Percentiles rank a stretch among this genome's conserved stretches.
phyloP scores from a whole-genome alignment of 2,888 invertebrate species.

The Bombylius discolor region DNA sequence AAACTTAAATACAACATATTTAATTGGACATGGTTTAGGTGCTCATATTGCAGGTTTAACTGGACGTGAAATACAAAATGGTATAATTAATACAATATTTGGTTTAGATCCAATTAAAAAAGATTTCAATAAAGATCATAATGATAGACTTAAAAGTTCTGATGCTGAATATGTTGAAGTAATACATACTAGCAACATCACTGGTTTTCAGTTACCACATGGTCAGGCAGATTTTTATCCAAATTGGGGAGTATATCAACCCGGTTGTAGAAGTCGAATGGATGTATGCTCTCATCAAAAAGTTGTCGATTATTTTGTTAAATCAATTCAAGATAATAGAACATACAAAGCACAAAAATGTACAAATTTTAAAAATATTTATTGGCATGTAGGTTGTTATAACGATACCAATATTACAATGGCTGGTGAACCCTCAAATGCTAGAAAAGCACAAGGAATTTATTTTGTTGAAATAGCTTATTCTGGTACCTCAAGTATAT shows the following conservation, averaged over 20 bases:
- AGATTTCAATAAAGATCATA: slow-evolving; percentile 22
- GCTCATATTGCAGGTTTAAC: slow-evolving; percentile 49
- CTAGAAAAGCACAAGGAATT: background rate
- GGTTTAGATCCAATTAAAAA: slow-evolving; percentile 47
- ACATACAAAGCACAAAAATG: background rate
- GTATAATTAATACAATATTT: slow-evolving; percentile 26
- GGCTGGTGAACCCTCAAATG: background rate
- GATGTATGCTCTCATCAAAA: slow-evolving; percentile 37
- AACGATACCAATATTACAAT: background rate
- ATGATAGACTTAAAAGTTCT: slow-evolving; percentile 43
- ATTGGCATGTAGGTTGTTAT: background rate
- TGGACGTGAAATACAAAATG: slow-evolving; percentile 30
- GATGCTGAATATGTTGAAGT: slow-evolving; percentile 64
- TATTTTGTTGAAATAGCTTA: background rate
- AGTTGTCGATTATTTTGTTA: slow-evolving; percentile 35
- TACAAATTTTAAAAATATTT: background rate
- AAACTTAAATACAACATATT: slow-evolving; percentile 26
- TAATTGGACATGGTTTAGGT: slow-evolving; percentile 44
- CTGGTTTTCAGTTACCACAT: slow-evolving; percentile 23
- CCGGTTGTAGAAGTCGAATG: slow-evolving; percentile 42
- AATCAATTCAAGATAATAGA: slow-evolving; percentile 25
- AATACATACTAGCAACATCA: slow-evolving; percentile 51
- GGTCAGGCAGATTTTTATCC: slow-evolving; percentile 47
- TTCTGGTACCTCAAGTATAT: too few relatives aligned
- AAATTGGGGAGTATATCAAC: slow-evolving; percentile 46